Percentiles rank a stretch among this genome's conserved stretches.
These are phyloP conservation scores for Chymomyza caudatula DNA, from an alignment of 2,888 invertebrate species.

Conservation along the genomic window DNA sequence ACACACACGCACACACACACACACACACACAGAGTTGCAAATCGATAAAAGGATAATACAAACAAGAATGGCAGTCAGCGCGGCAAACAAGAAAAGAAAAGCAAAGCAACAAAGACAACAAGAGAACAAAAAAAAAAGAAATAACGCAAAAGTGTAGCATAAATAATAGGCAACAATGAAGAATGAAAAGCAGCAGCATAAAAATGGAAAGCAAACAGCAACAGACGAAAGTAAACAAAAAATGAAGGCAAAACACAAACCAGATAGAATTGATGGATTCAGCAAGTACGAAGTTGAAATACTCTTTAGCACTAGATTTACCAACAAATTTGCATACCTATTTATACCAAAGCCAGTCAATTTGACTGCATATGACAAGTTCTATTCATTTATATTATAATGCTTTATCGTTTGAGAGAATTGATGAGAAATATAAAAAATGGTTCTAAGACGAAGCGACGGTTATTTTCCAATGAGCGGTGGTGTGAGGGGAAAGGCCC, in stretches of 20 bases:
- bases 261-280: too few species aligned
- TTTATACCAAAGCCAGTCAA: too few species aligned
- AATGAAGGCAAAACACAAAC: not conserved
- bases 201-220: not conserved
- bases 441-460: too few species aligned
- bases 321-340: too few species aligned
- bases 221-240: constrained; percentile 41
- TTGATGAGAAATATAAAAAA: too few species aligned
- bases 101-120: constrained; percentile 11
- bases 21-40: constrained; percentile 7
- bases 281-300: not conserved
- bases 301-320: too few species aligned
- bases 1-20: not conserved
- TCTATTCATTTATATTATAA: too few species aligned
- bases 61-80: constrained; percentile 36
- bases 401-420: too few species aligned
- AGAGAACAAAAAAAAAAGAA: not conserved
- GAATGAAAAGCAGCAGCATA: not conserved
- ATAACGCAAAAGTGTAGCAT: constrained; percentile 6
- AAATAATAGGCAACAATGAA: constrained; percentile 22
- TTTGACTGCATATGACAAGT: too few species aligned
- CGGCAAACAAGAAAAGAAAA: constrained; percentile 25
- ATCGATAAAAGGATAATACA: constrained; percentile 53
- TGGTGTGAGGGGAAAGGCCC: too few species aligned
- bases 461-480: too few species aligned